A percentile compares a stretch with the other conserved stretches of the same genome.
phyloP scores from a whole-genome alignment of 2,888 invertebrate genomes.

The Muscina levida region DNA sequence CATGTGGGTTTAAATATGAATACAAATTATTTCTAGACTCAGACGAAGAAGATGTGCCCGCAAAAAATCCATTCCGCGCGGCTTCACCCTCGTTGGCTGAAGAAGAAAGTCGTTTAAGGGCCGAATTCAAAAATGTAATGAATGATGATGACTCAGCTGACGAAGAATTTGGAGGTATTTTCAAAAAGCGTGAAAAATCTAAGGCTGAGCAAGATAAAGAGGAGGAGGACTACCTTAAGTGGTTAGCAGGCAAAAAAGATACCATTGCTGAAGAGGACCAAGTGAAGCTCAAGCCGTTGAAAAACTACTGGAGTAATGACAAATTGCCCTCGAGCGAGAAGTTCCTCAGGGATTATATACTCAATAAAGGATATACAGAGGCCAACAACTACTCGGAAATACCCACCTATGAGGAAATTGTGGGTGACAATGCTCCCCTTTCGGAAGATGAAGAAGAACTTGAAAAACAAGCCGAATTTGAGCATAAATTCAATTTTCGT shows the following conservation, averaged over 20 bases:
- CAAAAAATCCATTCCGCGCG: slow-evolving; percentile 68
- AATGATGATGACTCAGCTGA: slow-evolving; percentile 78
- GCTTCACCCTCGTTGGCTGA: slow-evolving; percentile 83
- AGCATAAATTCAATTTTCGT: slow-evolving; percentile 96
- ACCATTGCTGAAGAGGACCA: slow-evolving; percentile 83
- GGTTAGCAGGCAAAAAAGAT: slow-evolving; percentile 88
- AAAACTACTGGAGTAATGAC: slow-evolving; percentile 91
- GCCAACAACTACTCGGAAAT: slow-evolving; percentile 80
- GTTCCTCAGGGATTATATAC: slow-evolving; percentile 94
- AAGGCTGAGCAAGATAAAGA: slow-evolving; percentile 81
- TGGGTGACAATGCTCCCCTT: slow-evolving; percentile 82
- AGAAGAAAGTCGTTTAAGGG: slow-evolving; percentile 85
- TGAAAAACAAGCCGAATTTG: slow-evolving; percentile 93
- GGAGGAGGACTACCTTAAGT: slow-evolving; percentile 86
- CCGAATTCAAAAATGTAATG: slow-evolving; percentile 83
- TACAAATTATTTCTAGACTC: slow-evolving; percentile 67
- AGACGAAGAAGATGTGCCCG: slow-evolving; percentile 69
- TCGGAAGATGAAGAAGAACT: slow-evolving; percentile 90
- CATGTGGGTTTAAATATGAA: too few species aligned
- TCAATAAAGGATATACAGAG: slow-evolving; percentile 86
- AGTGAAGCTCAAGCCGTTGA: slow-evolving; percentile 86
- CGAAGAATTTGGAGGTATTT: slow-evolving; percentile 82
- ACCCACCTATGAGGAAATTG: slow-evolving; percentile 85
- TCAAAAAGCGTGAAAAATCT: slow-evolving; percentile 82
- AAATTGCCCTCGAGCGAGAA: slow-evolving; percentile 91